Evolutionary conservation across 1,140 invertebrate species (phyloP), one percentile per base, ranked within the genome.

Genomic region (Drosophila lacteicornis): DNA sequence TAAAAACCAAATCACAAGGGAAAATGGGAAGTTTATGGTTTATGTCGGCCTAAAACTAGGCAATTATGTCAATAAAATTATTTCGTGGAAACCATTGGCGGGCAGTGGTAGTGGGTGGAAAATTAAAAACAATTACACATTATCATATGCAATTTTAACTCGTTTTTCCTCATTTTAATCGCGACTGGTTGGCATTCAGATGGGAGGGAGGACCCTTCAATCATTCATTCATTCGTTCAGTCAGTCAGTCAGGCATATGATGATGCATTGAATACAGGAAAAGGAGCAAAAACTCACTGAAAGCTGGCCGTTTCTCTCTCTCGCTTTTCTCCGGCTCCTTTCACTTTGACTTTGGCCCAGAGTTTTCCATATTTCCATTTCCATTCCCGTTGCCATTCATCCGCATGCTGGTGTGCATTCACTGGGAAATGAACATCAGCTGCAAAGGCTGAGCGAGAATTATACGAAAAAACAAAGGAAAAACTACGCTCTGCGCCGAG

Each of bases 371-470:
- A 55, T 70, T 62, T 58, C 50, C 74, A 55, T 70, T 70, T 36
- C 67, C 66, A 55, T 53, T 38, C 17, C 30, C 3, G 15, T 61
- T 61, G 19, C 30, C 58, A 80, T 75, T 58, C 58, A 79, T 63
- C 53, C 77, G 73, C 79, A 76, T 40, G 49, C 47, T 59, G 47
- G 66, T 81, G 80, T 82, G 80, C 80, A 82, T 77, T 82, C 80
- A 82, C 53, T 77, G 70, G 80, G 80, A 82, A 82, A 82, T 82
- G 80, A 77, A 82, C 80, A 82, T 67, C 79, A 65, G 61, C 79
- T 50, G 79, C 78, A 76, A 71, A 67, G 56, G 79, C 55, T 59
- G 71, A 60, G 60, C 55, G 51, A 58, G 58, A 75, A 65, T 69
- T 69, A 67, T 69, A 53, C 22, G 11, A 40, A 22, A 63, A 58